Conservation (phyloP, 2,113 vertebrate species). For the Sinocyclocheilus maitianheensis region DNA sequence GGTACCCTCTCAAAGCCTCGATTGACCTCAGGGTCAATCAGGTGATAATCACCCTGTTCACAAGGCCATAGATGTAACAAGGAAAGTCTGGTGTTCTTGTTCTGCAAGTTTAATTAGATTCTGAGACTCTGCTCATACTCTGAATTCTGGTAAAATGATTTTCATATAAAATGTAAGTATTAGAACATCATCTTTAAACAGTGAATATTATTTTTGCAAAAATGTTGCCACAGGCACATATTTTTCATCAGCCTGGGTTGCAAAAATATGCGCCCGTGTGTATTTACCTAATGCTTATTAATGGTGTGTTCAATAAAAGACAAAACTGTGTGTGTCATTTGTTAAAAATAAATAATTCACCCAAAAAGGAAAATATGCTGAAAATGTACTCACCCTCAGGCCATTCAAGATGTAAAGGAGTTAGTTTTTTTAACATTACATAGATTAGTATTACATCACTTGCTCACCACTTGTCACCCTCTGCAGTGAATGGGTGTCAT, state of each 20-base stretch:
- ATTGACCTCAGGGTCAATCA: neutral
- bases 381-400: too few relatives aligned
- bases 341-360: too few relatives aligned
- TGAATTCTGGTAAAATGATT: neutral
- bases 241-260: too few relatives aligned
- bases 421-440: too few relatives aligned
- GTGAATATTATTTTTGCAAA: neutral
- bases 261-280: neutral
- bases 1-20: neutral
- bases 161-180: neutral
- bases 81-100: neutral
- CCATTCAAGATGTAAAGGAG: too few relatives aligned
- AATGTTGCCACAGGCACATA: neutral
- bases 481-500: too few relatives aligned
- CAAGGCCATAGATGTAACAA: neutral
- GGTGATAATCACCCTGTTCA: conserved; percentile 15
- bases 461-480: too few relatives aligned
- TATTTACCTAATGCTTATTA: neutral
- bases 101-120: neutral
- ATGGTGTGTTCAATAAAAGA: neutral
- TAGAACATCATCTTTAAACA: neutral
- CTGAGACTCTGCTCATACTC: neutral
- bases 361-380: too few relatives aligned
- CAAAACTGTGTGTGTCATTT: neutral
- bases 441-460: too few relatives aligned